A percentile compares a stretch with the other conserved stretches of the same genome.
Evolutionary conservation across 1,140 invertebrate genomes (phyloP).

Genomic region (Zaprionus lachaisei): DNA sequence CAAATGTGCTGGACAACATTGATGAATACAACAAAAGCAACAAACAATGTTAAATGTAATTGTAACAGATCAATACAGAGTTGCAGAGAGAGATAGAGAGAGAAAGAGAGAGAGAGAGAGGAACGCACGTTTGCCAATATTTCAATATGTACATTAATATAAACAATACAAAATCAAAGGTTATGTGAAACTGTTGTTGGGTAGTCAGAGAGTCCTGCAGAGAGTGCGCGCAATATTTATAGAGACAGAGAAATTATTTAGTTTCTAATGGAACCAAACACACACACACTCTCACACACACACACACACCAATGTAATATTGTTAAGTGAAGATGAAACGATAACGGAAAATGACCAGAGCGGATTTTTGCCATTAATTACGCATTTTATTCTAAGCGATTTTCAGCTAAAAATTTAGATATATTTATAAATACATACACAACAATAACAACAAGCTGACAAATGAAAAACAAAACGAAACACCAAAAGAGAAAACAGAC

Average conservation of each 20-base stretch:
- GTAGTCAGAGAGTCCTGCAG: constrained; percentile 19
- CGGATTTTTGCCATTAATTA: constrained; percentile 76
- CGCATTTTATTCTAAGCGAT: constrained; percentile 73
- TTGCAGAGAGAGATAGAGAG: neutral
- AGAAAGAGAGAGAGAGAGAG: constrained; percentile 5
- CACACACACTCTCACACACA: constrained; percentile 30
- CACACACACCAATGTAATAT: constrained; percentile 32
- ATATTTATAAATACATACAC: constrained; percentile 33
- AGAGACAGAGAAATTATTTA: constrained; percentile 68
- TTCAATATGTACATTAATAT: constrained; percentile 64
- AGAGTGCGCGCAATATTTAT: constrained; percentile 54
- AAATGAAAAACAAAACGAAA: constrained; percentile 7
- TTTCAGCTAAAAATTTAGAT: constrained; percentile 53
- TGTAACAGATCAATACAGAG: constrained; percentile 1
- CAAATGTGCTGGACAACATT: constrained; percentile 71
- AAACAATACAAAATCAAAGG: constrained; percentile 50
- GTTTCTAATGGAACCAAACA: constrained; percentile 60
- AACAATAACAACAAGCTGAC: constrained; percentile 30
- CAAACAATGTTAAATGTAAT: constrained; percentile 28
- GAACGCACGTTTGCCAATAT: constrained; percentile 60
- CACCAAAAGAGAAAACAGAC: constrained; percentile 50
- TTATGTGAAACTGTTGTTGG: constrained; percentile 68
- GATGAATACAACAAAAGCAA: constrained; percentile 36
- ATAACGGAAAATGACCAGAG: constrained; percentile 54
- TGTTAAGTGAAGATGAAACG: constrained; percentile 49